Conservation (phyloP, 37 sponge, comb jelly and placozoan species). For the Theonella swinhoei region DNA sequence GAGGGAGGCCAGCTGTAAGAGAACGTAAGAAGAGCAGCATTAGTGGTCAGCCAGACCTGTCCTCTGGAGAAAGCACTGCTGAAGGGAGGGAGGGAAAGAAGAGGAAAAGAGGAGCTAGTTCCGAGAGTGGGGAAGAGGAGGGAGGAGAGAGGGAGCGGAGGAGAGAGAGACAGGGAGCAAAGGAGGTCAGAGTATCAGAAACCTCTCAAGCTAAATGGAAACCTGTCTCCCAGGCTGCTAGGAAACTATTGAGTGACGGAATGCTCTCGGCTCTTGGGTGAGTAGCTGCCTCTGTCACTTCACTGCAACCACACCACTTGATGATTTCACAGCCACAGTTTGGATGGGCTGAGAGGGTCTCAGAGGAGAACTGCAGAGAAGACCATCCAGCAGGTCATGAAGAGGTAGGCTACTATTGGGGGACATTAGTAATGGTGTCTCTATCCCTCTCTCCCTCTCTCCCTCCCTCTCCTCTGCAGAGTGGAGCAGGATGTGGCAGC, state of each 20-base stretch:
- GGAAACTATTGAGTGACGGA: neutral
- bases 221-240: neutral
- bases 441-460: too few relatives aligned
- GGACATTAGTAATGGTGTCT: too few relatives aligned
- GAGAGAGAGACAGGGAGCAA: neutral
- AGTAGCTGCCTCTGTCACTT: neutral
- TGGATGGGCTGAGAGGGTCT: neutral
- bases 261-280: conserved; percentile 15
- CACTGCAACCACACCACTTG: neutral
- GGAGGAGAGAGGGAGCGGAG: neutral
- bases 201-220: neutral
- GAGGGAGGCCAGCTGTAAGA: too few relatives aligned
- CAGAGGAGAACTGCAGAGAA: neutral
- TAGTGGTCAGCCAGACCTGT: too few relatives aligned
- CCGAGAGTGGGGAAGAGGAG: neutral
- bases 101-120: neutral
- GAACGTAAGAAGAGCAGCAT: too few relatives aligned
- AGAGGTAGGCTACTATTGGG: too few relatives aligned
- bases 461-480: too few relatives aligned
- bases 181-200: neutral
- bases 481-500: neutral
- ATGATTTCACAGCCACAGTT: neutral
- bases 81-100: neutral
- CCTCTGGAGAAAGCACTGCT: too few relatives aligned
- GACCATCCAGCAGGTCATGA: neutral